These are phyloP conservation scores for Sminthurinus signatus DNA, from an alignment of 1,140 invertebrate species.

Conservation along the genomic window DNA sequence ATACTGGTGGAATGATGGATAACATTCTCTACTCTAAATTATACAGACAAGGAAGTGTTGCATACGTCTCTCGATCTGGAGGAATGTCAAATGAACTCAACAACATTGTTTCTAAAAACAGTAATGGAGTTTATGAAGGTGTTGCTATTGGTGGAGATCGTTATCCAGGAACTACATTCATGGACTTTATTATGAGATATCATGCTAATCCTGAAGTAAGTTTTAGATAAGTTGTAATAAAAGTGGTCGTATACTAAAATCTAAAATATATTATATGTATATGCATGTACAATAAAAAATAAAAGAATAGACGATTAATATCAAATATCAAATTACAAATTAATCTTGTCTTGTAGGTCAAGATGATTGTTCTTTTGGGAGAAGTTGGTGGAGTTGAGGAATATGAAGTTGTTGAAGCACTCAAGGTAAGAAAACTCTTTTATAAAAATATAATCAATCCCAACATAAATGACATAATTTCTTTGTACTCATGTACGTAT, in stretches of 20 bases:
- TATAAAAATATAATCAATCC: no score
- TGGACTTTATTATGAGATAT: constrained; percentile 91
- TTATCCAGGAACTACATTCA: constrained; percentile 97
- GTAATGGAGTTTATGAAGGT: constrained; percentile 95
- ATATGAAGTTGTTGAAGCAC: constrained; percentile 88
- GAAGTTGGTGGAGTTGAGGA: constrained; percentile 99
- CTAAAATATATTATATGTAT: no score
- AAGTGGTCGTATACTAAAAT: no score
- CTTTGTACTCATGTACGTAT: no score
- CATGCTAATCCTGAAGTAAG: constrained; percentile 58
- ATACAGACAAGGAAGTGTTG: constrained; percentile 92
- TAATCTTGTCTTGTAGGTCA: no score
- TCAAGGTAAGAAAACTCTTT: no score
- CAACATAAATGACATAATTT: no score
- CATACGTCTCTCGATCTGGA: constrained; percentile 95
- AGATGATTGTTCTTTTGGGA: constrained; percentile 92
- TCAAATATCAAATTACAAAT: no score
- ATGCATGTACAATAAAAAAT: no score
- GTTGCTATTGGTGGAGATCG: constrained; percentile 99
- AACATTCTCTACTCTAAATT: constrained; percentile 97
- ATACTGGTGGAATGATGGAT: constrained; percentile 98
- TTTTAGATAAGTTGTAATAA: no score
- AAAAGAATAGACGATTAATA: no score
- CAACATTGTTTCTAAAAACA: constrained; percentile 95
- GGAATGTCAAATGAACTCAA: constrained; percentile 99